Conservation (phyloP, 2,113 vertebrate species). For the Crotalus tigris region DNA sequence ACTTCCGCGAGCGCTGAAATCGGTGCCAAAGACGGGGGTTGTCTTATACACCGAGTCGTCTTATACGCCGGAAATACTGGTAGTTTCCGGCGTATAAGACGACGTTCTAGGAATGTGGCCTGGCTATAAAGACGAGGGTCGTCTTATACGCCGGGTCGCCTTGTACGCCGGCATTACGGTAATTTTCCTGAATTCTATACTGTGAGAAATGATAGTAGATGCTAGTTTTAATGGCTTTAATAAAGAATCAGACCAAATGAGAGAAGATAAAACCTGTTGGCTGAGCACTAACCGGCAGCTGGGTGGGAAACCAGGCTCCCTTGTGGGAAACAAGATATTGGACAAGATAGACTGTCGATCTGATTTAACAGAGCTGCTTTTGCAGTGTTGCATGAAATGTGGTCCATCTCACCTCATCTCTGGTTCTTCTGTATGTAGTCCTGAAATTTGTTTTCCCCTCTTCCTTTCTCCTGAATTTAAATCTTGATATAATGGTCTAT, state of each 20-base stretch:
- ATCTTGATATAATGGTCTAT: neutral
- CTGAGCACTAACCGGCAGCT: neutral
- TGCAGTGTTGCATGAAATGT: neutral
- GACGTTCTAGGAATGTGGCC: no score
- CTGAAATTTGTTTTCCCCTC: neutral
- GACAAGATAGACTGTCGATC: neutral
- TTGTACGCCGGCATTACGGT: no score
- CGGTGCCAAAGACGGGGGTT: no score
- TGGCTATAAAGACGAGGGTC: no score
- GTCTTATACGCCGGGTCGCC: no score
- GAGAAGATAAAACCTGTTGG: neutral
- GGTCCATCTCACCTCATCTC: neutral
- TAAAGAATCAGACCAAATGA: neutral
- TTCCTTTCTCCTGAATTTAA: neutral
- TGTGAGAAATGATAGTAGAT: neutral
- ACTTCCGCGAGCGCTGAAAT: no score
- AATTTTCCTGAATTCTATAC: neutral
- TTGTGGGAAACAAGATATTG: neutral
- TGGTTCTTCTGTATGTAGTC: neutral
- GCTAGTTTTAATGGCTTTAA: neutral
- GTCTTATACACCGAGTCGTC: no score
- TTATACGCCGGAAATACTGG: no score
- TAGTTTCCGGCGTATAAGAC: no score
- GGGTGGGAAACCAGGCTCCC: neutral
- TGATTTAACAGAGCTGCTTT: neutral